A percentile compares a stretch with the other conserved stretches of the same genome.
These are phyloP conservation scores for Rhynchotus rufescens DNA, from an alignment of 2,797 vertebrate genomes.

Conservation along the genomic window DNA sequence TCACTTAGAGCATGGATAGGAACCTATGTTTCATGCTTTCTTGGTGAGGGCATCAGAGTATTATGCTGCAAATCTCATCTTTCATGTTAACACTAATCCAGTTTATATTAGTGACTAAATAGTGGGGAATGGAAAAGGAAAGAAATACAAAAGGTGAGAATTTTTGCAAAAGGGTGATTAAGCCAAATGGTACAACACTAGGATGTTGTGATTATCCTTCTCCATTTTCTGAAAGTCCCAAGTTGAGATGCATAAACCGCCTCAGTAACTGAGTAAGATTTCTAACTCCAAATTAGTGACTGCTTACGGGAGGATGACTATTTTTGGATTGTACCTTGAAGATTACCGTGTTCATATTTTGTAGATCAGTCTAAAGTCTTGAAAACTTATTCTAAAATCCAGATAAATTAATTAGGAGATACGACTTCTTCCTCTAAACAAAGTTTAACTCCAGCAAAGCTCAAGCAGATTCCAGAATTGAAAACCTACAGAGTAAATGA, in stretches of 20 bases:
- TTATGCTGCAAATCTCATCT: background rate
- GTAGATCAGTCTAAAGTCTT: background rate
- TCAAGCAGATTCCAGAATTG: background rate
- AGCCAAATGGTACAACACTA: background rate
- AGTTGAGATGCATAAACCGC: background rate
- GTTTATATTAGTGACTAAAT: background rate
- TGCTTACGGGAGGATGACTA: background rate
- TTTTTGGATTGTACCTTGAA: background rate
- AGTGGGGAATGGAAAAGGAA: background rate
- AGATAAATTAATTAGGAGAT: background rate
- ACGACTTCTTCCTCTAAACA: background rate
- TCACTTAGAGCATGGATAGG: background rate
- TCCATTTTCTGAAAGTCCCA: background rate
- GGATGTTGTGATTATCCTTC: background rate
- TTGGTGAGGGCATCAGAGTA: background rate
- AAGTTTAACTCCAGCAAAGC: background rate
- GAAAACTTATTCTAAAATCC: background rate
- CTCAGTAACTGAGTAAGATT: background rate
- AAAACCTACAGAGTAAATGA: background rate
- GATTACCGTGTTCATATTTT: background rate
- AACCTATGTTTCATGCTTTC: background rate
- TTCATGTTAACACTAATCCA: background rate
- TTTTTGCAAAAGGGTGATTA: background rate
- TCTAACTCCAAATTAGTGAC: background rate
- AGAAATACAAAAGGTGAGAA: background rate